Base-by-base conservation (phyloP, 2,888 invertebrate genomes). In the Cylloceria caligata region DNA sequence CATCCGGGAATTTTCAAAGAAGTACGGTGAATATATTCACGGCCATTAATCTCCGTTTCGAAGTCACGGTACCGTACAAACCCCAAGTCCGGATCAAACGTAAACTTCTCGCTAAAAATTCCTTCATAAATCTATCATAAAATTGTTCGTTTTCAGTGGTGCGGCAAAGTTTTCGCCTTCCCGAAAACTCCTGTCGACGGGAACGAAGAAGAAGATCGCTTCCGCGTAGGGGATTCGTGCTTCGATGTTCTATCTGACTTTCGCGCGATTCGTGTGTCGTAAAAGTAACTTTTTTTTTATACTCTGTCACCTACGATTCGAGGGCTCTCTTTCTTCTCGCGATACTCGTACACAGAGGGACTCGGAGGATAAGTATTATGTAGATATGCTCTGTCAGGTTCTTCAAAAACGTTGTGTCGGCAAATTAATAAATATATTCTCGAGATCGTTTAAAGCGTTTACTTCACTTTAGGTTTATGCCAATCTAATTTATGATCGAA, bases 51-150 rank as follows among this genome's bases (percentile, higher is more conserved):
- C 83, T 80, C 72, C 76, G 80, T 80, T 80, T 72, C 42, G 76
- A 52, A 73, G 68, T 68, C 67, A 73, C 80, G 55, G 62, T 24
- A 55, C 36, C 55, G 72, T 72, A 71, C 72, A 30, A 21, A 45
- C 69, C 27, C 21, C 71, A 36, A 72, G 76, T 76, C 80, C 83
- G 82, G 80, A 83, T 83, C 83, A 83, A 80, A 83, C 80, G 80
- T 75, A 80, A 83, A 83, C 76, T 83, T 83, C 62, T 52, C 45
- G 55, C 75, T 80, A 80, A 80, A 83, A 83, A 83, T 83, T 83
- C 78, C 64, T 84, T 84, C 84, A 84, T 84, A 84, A 84, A 84
- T 84, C 84, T 83, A 84, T 84, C 84, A 83, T 83, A 83, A 84
- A 83, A 84, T 84, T 80, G 80, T 83, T 84, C 80, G 76, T 80